Percentiles rank a stretch among this genome's conserved stretches.
Evolutionary conservation across 2,113 vertebrate species (phyloP).

Genomic region (Taxidea taxus): DNA sequence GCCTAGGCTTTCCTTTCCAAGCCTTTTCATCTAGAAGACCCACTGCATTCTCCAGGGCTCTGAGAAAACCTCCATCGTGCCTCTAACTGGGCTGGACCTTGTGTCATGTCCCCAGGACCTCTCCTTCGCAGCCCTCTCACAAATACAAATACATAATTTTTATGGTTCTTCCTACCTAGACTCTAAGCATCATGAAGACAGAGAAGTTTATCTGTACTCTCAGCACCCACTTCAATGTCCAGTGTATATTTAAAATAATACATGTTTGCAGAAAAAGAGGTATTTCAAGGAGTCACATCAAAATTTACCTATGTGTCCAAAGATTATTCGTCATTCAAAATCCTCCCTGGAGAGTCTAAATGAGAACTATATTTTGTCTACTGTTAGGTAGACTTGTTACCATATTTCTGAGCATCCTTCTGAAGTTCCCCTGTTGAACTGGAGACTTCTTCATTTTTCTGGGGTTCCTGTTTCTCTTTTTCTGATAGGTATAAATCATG

Average conservation of each 20-base stretch:
- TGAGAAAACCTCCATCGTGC: neutral
- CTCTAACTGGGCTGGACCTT: neutral
- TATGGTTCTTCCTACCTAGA: neutral
- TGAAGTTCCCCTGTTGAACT: neutral
- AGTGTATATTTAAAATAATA: neutral
- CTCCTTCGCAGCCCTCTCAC: neutral
- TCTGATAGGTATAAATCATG: constrained; percentile 12
- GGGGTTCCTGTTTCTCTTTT: neutral
- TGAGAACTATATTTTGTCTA: neutral
- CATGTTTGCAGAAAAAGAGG: constrained; percentile 30
- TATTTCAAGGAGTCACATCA: neutral
- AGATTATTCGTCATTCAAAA: constrained; percentile 24
- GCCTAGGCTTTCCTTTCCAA: neutral
- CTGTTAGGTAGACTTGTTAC: neutral
- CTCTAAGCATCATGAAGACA: neutral
- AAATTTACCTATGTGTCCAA: neutral
- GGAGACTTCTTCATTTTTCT: neutral
- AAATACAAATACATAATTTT: neutral
- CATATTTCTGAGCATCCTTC: neutral
- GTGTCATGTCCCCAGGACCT: accelerated
- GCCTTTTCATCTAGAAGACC: neutral
- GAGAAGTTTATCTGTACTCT: neutral
- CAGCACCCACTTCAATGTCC: neutral
- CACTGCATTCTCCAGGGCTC: neutral
- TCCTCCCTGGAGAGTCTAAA: neutral